Conservation (phyloP, 2,797 vertebrate species). For the Cebuella pygmaea region DNA sequence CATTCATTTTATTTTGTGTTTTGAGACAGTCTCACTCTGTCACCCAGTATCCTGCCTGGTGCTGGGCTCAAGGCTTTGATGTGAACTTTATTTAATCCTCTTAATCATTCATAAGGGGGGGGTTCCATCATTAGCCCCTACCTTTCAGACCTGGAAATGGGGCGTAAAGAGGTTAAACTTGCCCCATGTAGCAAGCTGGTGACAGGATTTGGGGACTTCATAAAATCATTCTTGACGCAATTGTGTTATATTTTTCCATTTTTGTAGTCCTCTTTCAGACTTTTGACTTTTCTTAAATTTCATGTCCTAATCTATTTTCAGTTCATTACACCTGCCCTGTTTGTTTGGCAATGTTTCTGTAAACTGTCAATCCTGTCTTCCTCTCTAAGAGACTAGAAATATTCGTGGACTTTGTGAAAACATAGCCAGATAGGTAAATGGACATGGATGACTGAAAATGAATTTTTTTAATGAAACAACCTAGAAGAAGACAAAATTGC, state of each 20-base stretch:
- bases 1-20: not conserved
- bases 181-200: not conserved
- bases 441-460: constrained; percentile 60
- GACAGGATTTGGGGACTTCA: not conserved
- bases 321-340: not conserved
- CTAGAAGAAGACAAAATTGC: constrained; percentile 51
- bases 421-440: constrained; percentile 52
- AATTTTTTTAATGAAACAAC: constrained; percentile 68
- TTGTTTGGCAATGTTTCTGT: not conserved
- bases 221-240: not conserved
- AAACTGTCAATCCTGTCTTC: constrained; percentile 6
- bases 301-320: not conserved
- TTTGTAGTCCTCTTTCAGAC: not conserved
- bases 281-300: not conserved
- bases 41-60: not conserved
- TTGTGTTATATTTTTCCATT: not conserved
- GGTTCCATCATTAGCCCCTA: not conserved
- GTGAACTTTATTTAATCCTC: not conserved
- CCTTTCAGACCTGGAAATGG: not conserved
- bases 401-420: constrained; percentile 49
- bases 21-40: not conserved
- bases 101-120: not conserved
- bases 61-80: not conserved
- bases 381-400: constrained; percentile 33
- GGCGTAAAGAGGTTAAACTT: not conserved